A percentile compares a stretch with the other conserved stretches of the same genome.
Evolutionary conservation across 2,888 invertebrate species (phyloP).

Genomic region (Hermodice carunculata): DNA sequence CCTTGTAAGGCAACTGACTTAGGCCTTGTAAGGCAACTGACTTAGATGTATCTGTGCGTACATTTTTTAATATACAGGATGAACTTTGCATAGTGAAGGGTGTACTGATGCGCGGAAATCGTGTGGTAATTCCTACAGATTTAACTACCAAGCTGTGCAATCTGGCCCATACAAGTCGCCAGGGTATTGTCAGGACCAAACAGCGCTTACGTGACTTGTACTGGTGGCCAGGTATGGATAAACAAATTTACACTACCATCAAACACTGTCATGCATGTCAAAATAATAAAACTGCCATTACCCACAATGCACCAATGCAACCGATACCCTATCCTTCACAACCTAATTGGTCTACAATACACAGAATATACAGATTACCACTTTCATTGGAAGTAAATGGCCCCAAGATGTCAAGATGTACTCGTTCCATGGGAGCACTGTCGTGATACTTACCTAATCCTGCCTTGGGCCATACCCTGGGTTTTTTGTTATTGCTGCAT

Average conservation of each 20-base stretch:
- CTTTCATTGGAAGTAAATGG: too few species aligned
- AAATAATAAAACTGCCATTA: neutral
- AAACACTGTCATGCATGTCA: slow-evolving; percentile 9
- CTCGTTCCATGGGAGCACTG: too few species aligned
- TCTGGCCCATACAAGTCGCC: slow-evolving; percentile 19
- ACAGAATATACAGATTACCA: too few species aligned
- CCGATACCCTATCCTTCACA: neutral
- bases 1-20: too few species aligned
- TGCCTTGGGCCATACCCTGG: too few species aligned
- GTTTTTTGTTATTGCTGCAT: too few species aligned
- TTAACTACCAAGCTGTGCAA: neutral
- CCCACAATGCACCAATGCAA: slow-evolving; percentile 15
- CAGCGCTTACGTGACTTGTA: slow-evolving; percentile 9
- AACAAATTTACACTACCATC: slow-evolving; percentile 7
- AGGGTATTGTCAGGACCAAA: slow-evolving; percentile 21
- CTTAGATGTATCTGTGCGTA: too few species aligned
- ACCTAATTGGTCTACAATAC: too few species aligned
- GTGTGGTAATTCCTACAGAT: slow-evolving; percentile 4
- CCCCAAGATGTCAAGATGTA: too few species aligned
- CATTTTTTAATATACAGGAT: too few species aligned
- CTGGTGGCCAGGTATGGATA: slow-evolving; percentile 30
- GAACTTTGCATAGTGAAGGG: slow-evolving; percentile 5
- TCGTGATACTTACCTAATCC: too few species aligned
- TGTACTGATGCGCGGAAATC: slow-evolving; percentile 9
- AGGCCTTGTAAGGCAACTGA: too few species aligned